Conservation (phyloP, 2,113 vertebrate genomes). For the Ramphastos sulfuratus region DNA sequence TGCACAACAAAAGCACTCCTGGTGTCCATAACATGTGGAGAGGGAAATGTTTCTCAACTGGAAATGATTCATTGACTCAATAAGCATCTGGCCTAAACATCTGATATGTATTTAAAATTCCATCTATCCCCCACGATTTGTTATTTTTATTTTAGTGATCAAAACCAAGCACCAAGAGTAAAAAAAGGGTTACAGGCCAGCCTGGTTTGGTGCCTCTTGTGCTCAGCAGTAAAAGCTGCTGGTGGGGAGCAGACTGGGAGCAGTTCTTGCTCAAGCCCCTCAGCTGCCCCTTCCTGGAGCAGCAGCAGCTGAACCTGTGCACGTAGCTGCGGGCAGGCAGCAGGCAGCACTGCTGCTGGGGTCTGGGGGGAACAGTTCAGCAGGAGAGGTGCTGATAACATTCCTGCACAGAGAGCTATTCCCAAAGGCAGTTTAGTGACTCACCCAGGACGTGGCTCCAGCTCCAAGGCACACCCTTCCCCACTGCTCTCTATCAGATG, state of each 20-base stretch:
- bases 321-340: not conserved
- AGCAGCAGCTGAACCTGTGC: not conserved
- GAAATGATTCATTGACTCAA: slow-evolving; percentile 40
- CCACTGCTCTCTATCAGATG: not conserved
- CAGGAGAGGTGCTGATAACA: not conserved
- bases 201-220: not conserved
- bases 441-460: not conserved
- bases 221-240: not conserved
- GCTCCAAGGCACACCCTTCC: not conserved
- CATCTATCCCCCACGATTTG: slow-evolving; percentile 11
- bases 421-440: not conserved
- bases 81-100: slow-evolving; percentile 40
- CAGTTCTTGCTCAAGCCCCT: not conserved
- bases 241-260: not conserved
- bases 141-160: not conserved
- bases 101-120: slow-evolving; percentile 39
- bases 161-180: slow-evolving; percentile 10
- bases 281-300: not conserved
- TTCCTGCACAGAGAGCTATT: not conserved
- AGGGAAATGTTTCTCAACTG: slow-evolving; percentile 44
- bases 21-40: slow-evolving; percentile 39
- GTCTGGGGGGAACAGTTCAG: not conserved
- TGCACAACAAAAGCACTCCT: not conserved
- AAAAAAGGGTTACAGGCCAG: not conserved
- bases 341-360: not conserved